Base-by-base conservation (phyloP, 2,113 vertebrate genomes). In the Archilochus colubris region DNA sequence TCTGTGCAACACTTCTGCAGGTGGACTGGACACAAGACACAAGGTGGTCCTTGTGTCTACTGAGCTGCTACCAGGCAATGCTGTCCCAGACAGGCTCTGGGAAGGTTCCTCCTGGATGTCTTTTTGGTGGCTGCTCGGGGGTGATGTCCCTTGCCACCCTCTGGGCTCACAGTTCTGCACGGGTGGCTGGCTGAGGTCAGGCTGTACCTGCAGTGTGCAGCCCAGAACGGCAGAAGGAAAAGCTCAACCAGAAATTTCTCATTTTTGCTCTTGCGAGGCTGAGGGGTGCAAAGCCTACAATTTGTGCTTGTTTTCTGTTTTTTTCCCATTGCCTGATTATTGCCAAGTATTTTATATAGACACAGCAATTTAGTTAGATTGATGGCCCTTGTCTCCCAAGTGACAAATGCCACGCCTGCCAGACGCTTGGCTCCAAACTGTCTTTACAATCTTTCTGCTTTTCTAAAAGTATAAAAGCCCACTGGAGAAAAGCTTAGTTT, bases 311-410 rank as follows among this genome's bases (percentile, higher is more conserved):
- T 75, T 94, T 95, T 88, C 79, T 95, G 91, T 2, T 94, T 95
- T 94, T 96, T 46, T 46, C 44, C 93, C 93, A 84, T 68, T 43
- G 66, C 54, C 73, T 94, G 90, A 94, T 96, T 88, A 91, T 93
- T 91, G 95, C 93, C 94, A 97, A 95, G 93, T 86, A 93, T 95
- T 95, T 92, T 74, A 90, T 93, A 95, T 64, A 94, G 85, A 81
- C 89, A 90, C 76, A 81, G 91, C 90, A 95, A 88, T 94, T 91
- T 95, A 70, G 66, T 75, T 81, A 88, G 92, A 96, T 92, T 96
- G 90, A 96, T 96, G 86, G 92, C 50, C 86, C 86, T 93, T 90
- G 88, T 95, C 91, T 95, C 87, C 83, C 80, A 51, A 23, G 57
- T 96, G 95, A 96, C 92, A 96, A 97, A 96, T 54, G 30, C 89